Base-by-base conservation (phyloP, 2,888 invertebrate species). In the Lasioglossum morio region DNA sequence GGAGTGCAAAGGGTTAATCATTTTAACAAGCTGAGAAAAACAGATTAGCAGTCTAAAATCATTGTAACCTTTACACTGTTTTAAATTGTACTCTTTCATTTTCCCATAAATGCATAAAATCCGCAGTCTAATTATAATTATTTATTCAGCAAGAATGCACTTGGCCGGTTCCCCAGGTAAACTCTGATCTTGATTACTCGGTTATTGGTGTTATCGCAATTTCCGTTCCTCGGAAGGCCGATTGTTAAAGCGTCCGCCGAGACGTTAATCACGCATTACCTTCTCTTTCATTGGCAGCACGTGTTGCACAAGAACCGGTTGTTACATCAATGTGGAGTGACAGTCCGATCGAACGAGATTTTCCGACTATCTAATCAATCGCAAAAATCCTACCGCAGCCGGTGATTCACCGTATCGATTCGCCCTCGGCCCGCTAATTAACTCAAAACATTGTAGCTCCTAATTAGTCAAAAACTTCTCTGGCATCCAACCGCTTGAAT, bases 211-310 rank as follows among this genome's bases (percentile, higher is more conserved):
- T 77, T 84, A 87, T 87, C 77, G 87, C 87, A 87, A 87, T 87
- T 87, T 87, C 87, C 87, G 87, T 77, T 87, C 60, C 69, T 16
- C 16, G 57, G 84, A 87, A 87, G 87, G 87, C 82, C 79, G 87
- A 87, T 87, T 87, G 87, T 82, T 83, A 80, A 78, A 78, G 63
- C 87, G 77, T 48, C 70, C 77, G 87, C 40, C 79, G 81, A 84
- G 86, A 87, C 84, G 81, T 72, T 81, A 84, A 87, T 87, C 81
- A 87, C 84, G 84, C 46, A 75, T 87, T 84, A 84, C 87, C 84
- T 79, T 87, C 87, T 77, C 84, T 84, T 81, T 87, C 87, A 81
- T 81, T 74, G 87, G 81, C 77, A 81, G 77, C 78, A 34, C 69
- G 23, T 30, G 72, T 84, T 84, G 73, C 75, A 27, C 81, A 74